Evolutionary conservation across 2,113 vertebrate species (phyloP).

Genomic region (Ammodytes marinus): DNA sequence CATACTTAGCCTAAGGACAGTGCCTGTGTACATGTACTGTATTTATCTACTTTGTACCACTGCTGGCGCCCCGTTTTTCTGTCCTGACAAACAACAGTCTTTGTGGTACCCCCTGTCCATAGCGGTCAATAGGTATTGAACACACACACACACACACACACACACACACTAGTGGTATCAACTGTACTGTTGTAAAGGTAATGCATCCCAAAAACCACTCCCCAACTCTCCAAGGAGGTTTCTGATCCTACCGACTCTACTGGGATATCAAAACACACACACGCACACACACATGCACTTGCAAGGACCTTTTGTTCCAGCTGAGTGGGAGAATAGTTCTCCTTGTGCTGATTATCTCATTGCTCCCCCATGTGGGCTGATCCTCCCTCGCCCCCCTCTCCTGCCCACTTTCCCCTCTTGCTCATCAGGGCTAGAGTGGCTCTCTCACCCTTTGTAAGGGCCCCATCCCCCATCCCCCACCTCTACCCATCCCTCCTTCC

Average conservation of each 20-base stretch:
- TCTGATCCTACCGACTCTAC: constrained; percentile 52
- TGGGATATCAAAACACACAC: constrained; percentile 41
- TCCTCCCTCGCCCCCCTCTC: not conserved
- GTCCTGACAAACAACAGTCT: constrained; percentile 26
- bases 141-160: not conserved
- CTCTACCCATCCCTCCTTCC: not conserved
- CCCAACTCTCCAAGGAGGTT: constrained; percentile 43
- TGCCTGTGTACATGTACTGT: not conserved
- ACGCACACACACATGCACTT: constrained; percentile 48
- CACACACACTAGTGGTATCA: constrained; percentile 16
- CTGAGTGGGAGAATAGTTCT: constrained; percentile 73
- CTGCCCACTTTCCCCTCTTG: constrained; percentile 27
- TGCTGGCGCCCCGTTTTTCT: not conserved
- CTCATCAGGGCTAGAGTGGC: constrained; percentile 62
- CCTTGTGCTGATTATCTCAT: constrained; percentile 78
- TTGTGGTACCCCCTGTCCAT: constrained; percentile 7
- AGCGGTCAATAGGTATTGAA: constrained; percentile 25
- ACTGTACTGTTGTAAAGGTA: constrained; percentile 37
- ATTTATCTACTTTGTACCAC: constrained; percentile 7
- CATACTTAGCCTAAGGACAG: not conserved
- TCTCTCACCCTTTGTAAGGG: constrained; percentile 53
- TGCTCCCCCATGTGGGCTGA: constrained; percentile 39
- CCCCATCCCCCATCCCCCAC: constrained; percentile 50
- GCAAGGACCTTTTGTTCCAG: constrained; percentile 74
- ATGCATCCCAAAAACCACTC: constrained; percentile 37